phyloP scores from a whole-genome alignment of 2,797 vertebrate species.

The Sebastes vulpes region DNA sequence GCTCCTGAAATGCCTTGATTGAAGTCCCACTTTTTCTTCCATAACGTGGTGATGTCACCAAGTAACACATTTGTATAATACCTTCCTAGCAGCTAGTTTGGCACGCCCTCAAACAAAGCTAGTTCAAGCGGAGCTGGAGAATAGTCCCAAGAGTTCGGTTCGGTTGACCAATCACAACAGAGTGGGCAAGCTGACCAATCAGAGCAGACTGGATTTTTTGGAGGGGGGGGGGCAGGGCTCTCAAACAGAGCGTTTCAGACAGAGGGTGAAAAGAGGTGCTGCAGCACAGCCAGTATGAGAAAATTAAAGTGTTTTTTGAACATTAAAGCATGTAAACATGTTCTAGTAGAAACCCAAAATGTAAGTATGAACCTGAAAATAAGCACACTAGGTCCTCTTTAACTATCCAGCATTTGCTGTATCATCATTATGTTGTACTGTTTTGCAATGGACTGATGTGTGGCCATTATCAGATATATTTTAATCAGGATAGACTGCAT shows the following conservation, averaged over 20 bases:
- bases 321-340: too few relatives aligned
- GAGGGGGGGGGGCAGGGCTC: too few relatives aligned
- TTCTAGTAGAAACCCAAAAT: not conserved
- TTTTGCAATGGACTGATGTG: not conserved
- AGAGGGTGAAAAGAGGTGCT: too few relatives aligned
- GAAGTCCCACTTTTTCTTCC: too few relatives aligned
- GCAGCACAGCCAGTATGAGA: too few relatives aligned
- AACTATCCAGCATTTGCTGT: not conserved
- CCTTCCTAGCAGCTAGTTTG: not conserved
- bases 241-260: not conserved
- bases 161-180: not conserved
- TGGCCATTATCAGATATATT: not conserved
- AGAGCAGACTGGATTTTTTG: too few relatives aligned
- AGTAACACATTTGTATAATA: too few relatives aligned
- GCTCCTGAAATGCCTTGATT: too few relatives aligned
- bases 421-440: not conserved
- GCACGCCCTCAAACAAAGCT: not conserved
- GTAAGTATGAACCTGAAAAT: not conserved
- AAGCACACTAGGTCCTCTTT: not conserved
- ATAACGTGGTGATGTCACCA: too few relatives aligned
- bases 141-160: not conserved
- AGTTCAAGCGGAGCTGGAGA: not conserved
- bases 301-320: too few relatives aligned
- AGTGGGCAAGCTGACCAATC: not conserved
- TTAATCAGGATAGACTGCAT: not conserved